Conservation (phyloP, 2,113 vertebrate genomes). For the Phylloscopus trochiloides region DNA sequence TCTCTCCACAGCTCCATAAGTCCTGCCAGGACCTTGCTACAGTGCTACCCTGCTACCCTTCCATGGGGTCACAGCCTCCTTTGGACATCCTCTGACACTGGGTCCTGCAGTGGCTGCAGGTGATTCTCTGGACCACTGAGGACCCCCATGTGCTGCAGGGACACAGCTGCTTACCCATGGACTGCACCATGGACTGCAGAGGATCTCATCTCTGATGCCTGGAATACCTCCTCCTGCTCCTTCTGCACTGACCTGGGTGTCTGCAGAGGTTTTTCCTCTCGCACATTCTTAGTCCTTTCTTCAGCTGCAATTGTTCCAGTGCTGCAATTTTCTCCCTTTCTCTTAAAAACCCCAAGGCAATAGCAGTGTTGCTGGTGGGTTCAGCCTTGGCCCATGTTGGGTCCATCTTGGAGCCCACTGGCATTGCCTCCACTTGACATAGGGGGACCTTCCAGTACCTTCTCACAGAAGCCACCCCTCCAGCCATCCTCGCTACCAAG, state of each 20-base stretch:
- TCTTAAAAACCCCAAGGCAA: background rate
- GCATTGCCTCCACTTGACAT: fast-evolving
- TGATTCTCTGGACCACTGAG: background rate
- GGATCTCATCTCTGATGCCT: background rate
- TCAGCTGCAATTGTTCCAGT: background rate
- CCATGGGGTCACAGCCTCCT: background rate
- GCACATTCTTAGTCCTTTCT: background rate
- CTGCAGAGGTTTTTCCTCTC: background rate
- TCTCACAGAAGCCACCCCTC: background rate
- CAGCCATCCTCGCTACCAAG: background rate
- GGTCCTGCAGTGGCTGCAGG: background rate
- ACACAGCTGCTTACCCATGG: background rate
- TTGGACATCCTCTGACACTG: background rate
- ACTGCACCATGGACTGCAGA: background rate
- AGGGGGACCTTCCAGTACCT: background rate
- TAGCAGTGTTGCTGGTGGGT: background rate
- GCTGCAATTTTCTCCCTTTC: background rate
- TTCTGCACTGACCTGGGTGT: background rate
- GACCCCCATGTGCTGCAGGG: background rate
- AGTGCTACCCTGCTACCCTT: background rate
- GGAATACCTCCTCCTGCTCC: background rate
- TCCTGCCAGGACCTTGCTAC: background rate
- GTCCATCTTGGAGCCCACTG: background rate
- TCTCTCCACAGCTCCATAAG: background rate
- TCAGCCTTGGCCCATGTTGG: fast-evolving